These are phyloP conservation scores for Prenolepis imparis DNA, from an alignment of 2,888 invertebrate genomes.

Conservation along the genomic window DNA sequence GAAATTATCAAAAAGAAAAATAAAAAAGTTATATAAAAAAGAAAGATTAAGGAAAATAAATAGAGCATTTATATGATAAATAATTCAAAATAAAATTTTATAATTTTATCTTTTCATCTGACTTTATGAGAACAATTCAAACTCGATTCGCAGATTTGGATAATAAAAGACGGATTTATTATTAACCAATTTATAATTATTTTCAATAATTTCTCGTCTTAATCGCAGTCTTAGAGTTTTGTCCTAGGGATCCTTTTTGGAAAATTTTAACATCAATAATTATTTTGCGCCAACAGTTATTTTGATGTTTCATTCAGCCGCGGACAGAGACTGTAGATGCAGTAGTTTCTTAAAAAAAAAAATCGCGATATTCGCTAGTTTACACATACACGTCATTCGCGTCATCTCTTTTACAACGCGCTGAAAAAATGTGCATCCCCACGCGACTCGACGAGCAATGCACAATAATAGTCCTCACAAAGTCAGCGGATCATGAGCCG, in stretches of 20 bases:
- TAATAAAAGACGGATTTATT: not conserved
- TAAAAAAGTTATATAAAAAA: not conserved
- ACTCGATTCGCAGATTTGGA: not conserved
- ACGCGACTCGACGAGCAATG: constrained; percentile 43
- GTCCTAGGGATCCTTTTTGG: not conserved
- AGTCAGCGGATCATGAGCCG: not conserved
- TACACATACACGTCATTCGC: not conserved
- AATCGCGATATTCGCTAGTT: not conserved
- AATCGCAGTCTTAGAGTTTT: not conserved
- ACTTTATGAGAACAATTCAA: not conserved
- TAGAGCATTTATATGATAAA: not conserved
- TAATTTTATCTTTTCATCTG: not conserved
- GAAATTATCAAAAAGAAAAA: not conserved
- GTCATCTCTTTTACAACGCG: not conserved
- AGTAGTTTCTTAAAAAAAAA: constrained; percentile 14
- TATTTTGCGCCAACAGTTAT: not conserved
- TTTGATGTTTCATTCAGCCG: not conserved
- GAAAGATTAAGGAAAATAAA: not conserved
- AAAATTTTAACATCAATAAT: not conserved
- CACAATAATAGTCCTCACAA: constrained; percentile 25
- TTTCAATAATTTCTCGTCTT: not conserved
- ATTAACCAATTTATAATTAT: constrained; percentile 3
- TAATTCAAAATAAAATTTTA: not conserved
- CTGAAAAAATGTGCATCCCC: constrained; percentile 48
- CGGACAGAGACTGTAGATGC: not conserved